Percentiles rank a stretch among this genome's conserved stretches.
These are phyloP conservation scores for Chlorops oryzae DNA, from an alignment of 1,140 invertebrate species.

Conservation along the genomic window DNA sequence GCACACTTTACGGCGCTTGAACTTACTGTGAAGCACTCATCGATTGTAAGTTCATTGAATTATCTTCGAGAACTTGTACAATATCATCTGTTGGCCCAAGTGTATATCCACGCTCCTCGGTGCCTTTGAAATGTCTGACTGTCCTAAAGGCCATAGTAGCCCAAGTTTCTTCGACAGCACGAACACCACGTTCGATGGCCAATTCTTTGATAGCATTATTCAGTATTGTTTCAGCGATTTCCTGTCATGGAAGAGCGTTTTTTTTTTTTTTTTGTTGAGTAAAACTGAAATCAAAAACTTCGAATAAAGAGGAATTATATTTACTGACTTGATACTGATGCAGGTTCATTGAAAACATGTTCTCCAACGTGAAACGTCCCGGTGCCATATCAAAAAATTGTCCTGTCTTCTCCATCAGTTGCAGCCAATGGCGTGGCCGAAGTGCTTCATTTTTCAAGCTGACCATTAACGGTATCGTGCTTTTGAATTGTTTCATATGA, in stretches of 20 bases:
- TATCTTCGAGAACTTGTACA: conserved; percentile 74
- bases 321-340: conserved; percentile 61
- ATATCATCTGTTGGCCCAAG: conserved; percentile 78
- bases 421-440: conserved; percentile 79
- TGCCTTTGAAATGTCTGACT: conserved; percentile 57
- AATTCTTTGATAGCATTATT: conserved; percentile 83
- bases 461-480: conserved; percentile 79
- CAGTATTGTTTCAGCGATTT: conserved; percentile 77
- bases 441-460: conserved; percentile 87
- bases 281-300: no score
- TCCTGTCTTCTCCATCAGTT: conserved; percentile 78
- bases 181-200: conserved; percentile 77
- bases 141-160: conserved; percentile 65
- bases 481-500: conserved; percentile 83
- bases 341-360: conserved; percentile 87
- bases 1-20: background rate
- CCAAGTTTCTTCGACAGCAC: conserved; percentile 72
- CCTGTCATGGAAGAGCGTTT: conserved; percentile 45
- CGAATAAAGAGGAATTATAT: no score
- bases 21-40: conserved; percentile 77
- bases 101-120: conserved; percentile 57
- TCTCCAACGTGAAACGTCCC: conserved; percentile 77
- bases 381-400: conserved; percentile 79
- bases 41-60: conserved; percentile 81
- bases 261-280: background rate